These are phyloP conservation scores for Siphlonurus alternatus DNA, from an alignment of 2,888 invertebrate genomes.

Conservation along the genomic window DNA sequence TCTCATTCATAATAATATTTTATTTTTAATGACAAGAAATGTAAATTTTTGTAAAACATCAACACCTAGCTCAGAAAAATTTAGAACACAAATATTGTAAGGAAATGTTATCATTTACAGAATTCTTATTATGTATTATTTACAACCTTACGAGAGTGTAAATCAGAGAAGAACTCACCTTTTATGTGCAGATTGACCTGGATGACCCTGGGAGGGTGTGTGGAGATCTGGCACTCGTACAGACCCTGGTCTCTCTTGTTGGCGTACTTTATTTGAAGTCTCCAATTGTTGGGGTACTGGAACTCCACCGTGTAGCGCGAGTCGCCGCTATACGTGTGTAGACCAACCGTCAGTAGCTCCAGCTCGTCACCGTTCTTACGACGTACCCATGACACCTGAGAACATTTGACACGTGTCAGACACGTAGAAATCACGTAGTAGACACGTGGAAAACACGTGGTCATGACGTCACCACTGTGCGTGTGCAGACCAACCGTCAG, in stretches of 20 bases:
- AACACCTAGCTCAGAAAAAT: too few relatives aligned
- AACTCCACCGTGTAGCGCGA: conserved; percentile 30
- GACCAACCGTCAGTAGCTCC: conserved; percentile 45
- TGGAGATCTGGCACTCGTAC: conserved; percentile 35
- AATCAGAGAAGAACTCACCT: too few relatives aligned
- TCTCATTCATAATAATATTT: too few relatives aligned
- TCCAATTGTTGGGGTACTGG: conserved; percentile 36
- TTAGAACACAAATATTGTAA: too few relatives aligned
- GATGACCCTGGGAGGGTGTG: conserved; percentile 35
- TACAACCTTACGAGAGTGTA: too few relatives aligned
- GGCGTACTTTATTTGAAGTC: conserved; percentile 31
- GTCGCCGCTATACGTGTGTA: conserved; percentile 24
- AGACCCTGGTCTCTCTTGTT: conserved; percentile 33
- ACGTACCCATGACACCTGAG: conserved; percentile 53
- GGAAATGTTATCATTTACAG: too few relatives aligned
- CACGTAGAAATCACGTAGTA: too few relatives aligned
- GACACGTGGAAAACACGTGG: too few relatives aligned
- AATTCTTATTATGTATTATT: too few relatives aligned
- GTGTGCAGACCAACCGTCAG: conserved; percentile 39
- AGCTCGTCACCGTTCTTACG: conserved; percentile 43
- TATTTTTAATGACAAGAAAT: too few relatives aligned
- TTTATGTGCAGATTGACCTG: conserved; percentile 32
- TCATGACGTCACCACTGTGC: conserved; percentile 26
- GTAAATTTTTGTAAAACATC: too few relatives aligned
- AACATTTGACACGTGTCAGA: too few relatives aligned